These are phyloP conservation scores for Halocynthia roretzi DNA, from an alignment of 23 tunicate genomes.

Conservation along the genomic window DNA sequence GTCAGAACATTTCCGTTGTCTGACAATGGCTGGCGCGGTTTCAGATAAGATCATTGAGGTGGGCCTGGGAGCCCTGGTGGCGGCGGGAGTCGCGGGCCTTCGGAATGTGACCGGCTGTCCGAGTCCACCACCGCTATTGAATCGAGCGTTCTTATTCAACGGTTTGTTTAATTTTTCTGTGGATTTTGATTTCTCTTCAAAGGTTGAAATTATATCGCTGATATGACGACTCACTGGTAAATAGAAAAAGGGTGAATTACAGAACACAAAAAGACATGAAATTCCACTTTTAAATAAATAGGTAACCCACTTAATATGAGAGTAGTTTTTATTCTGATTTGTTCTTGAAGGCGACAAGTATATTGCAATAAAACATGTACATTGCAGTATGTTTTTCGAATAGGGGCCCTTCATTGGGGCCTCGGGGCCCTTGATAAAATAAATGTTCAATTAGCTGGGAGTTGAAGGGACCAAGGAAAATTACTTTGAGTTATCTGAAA, in stretches of 20 bases:
- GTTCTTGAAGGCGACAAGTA: no score
- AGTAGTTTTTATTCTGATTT: no score
- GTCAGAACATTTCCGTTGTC: background rate
- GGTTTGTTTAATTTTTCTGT: slow-evolving; percentile 27
- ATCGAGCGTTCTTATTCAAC: background rate
- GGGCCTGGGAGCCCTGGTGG: slow-evolving; percentile 23
- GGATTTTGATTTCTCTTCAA: slow-evolving; percentile 57
- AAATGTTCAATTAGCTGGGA: no score
- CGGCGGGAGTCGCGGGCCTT: slow-evolving; percentile 75
- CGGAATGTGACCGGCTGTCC: slow-evolving; percentile 18
- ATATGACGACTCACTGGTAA: slow-evolving; percentile 32
- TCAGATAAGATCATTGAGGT: slow-evolving; percentile 56
- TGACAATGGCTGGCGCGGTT: slow-evolving; percentile 9
- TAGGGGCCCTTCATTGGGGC: no score
- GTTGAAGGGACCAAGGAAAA: no score
- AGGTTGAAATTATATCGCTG: slow-evolving; percentile 71
- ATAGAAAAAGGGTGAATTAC: background rate
- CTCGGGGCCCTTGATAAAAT: no score
- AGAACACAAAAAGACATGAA: background rate
- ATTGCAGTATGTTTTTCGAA: no score
- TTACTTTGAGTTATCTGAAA: no score
- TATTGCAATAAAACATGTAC: no score
- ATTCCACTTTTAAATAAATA: background rate
- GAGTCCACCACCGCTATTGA: slow-evolving; percentile 26
- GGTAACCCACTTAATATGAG: background rate